Conservation (phyloP, 2,888 invertebrate species). For the Aplocera efformata region DNA sequence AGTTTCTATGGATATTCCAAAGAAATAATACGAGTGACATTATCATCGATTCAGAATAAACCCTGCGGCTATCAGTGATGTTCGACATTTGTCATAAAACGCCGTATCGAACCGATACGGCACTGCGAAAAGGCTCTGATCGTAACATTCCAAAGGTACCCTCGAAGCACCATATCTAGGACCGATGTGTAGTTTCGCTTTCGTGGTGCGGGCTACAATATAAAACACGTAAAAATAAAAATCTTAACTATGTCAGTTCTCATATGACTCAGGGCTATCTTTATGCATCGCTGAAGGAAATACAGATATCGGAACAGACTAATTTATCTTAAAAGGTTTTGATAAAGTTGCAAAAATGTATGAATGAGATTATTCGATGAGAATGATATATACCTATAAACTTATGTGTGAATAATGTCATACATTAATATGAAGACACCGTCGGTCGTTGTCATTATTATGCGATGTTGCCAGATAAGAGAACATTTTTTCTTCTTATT, state of each 20-base stretch:
- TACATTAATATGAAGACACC: no score
- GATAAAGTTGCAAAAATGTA: conserved; percentile 7
- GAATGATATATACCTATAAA: no score
- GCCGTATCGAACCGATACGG: background rate
- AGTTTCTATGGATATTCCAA: conserved; percentile 1
- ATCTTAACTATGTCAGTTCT: conserved; percentile 6
- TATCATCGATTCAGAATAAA: conserved; percentile 6
- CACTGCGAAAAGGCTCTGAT: conserved; percentile 3
- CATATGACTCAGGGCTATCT: conserved; percentile 9
- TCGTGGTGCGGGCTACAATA: conserved; percentile 14
- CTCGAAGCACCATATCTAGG: no score
- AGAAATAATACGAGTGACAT: conserved; percentile 8
- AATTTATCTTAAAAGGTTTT: conserved; percentile 6
- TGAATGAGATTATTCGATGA: no score
- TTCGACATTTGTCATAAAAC: conserved; percentile 8
- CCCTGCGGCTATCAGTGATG: conserved; percentile 10
- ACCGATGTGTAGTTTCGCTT: no score
- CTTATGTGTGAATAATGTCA: no score
- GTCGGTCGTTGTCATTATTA: no score
- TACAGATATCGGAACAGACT: background rate
- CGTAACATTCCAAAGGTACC: no score
- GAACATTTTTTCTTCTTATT: no score
- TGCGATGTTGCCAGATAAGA: no score
- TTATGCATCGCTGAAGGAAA: conserved; percentile 3
- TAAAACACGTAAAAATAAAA: conserved; percentile 13